phyloP scores from a whole-genome alignment of 1,140 invertebrate species.

The Drosophila littoralis region DNA sequence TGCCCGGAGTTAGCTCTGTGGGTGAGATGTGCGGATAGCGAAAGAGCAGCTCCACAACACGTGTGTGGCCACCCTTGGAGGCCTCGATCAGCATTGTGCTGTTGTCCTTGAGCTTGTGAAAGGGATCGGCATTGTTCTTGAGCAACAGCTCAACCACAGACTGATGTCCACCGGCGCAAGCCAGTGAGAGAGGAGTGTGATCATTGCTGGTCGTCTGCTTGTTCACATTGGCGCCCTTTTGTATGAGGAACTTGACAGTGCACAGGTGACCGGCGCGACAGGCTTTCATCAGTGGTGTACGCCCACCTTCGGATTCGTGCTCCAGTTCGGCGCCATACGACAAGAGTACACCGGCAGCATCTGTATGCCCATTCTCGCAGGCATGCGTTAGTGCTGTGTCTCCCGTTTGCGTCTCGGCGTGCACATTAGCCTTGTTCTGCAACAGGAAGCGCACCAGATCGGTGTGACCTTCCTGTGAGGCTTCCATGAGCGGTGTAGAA shows the following conservation, averaged over 20 bases:
- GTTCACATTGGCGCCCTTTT: conserved; percentile 96
- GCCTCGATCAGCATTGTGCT: conserved; percentile 99
- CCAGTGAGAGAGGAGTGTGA: conserved; percentile 98
- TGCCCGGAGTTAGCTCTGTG: conserved; percentile 72
- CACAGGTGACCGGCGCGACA: conserved; percentile 99
- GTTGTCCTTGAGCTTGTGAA: conserved; percentile 98
- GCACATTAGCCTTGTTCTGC: conserved; percentile 94
- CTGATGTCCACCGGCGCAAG: conserved; percentile 97
- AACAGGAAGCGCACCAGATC: conserved; percentile 96
- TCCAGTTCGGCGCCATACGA: conserved; percentile 96
- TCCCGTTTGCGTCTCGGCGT: conserved; percentile 96
- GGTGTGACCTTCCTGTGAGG: conserved; percentile 97
- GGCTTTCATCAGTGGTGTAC: conserved; percentile 99
- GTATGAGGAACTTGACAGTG: conserved; percentile 98
- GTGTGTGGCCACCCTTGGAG: conserved; percentile 97
- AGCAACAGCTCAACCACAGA: conserved; percentile 96
- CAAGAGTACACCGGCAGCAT: conserved; percentile 95
- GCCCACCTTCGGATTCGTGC: conserved; percentile 96
- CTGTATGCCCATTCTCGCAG: conserved; percentile 97
- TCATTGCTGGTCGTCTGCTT: conserved; percentile 98
- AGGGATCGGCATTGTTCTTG: conserved; percentile 95
- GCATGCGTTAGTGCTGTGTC: conserved; percentile 99
- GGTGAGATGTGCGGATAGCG: conserved; percentile 92
- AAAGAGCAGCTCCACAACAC: conserved; percentile 96
- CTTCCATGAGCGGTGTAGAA: conserved; percentile 99